These are phyloP conservation scores for Artibeus lituratus DNA, from an alignment of 2,797 vertebrate genomes.

Conservation along the genomic window DNA sequence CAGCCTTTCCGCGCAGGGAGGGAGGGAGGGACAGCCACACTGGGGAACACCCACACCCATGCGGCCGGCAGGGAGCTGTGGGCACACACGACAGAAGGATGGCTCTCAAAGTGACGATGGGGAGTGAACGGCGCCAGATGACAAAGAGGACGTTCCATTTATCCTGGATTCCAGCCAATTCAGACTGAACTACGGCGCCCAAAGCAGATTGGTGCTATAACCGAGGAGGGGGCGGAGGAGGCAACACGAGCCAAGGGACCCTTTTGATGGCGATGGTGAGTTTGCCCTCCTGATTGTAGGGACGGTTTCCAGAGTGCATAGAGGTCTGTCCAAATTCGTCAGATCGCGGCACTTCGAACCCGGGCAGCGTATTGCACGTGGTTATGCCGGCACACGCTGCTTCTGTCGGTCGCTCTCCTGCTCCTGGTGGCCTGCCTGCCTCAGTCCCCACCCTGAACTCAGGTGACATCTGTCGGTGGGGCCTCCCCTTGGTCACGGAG, in stretches of 20 bases:
- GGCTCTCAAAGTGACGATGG: background rate
- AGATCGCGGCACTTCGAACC: accelerated
- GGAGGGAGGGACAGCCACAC: background rate
- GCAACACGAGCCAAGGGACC: accelerated
- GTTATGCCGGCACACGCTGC: accelerated
- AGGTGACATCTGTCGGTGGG: background rate
- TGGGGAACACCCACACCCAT: background rate
- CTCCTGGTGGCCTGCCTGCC: accelerated
- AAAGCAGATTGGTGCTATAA: background rate
- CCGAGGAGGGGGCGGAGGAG: background rate
- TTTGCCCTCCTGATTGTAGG: accelerated
- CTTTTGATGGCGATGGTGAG: background rate
- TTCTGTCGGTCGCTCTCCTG: background rate
- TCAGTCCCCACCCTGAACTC: background rate
- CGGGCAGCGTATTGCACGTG: accelerated
- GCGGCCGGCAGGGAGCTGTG: background rate
- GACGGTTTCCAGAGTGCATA: accelerated
- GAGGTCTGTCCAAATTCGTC: accelerated
- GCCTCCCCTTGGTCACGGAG: background rate
- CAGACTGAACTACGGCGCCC: background rate
- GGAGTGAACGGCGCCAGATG: background rate
- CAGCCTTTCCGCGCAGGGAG: background rate
- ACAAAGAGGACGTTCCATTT: background rate
- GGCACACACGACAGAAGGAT: accelerated
- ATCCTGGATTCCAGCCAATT: background rate